Evolutionary conservation across 1,140 invertebrate species (phyloP).

Genomic region (Pinna nobilis): DNA sequence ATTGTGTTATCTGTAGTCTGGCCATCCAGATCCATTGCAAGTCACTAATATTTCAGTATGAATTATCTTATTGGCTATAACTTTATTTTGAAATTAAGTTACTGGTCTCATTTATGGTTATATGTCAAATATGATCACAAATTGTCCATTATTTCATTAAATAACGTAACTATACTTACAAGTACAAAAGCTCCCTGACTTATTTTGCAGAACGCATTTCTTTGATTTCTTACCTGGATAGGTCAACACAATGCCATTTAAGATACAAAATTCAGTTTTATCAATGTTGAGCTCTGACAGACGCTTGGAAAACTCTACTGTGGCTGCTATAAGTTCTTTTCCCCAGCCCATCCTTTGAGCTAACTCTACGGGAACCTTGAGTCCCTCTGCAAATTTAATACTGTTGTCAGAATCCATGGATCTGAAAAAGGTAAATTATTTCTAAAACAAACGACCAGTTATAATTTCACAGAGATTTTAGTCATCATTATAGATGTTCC

Average conservation of each 20-base stretch:
- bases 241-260: constrained; percentile 71
- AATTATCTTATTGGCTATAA: no score
- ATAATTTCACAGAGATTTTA: no score
- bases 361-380: constrained; percentile 58
- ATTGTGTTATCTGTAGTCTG: no score
- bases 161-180: no score
- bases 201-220: background rate
- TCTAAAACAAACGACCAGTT: no score
- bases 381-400: constrained; percentile 66
- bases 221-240: constrained; percentile 67
- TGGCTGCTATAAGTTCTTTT: constrained; percentile 69
- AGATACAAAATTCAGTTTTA: constrained; percentile 68
- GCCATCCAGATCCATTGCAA: no score
- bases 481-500: no score
- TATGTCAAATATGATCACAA: no score
- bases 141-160: no score
- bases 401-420: constrained; percentile 60
- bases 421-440: constrained; percentile 44
- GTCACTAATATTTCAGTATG: no score
- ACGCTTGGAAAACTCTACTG: constrained; percentile 64
- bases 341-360: constrained; percentile 67
- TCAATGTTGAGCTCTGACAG: constrained; percentile 68
- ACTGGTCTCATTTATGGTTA: no score
- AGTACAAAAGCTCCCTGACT: background rate
- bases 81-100: no score